phyloP scores from a whole-genome alignment of 2,888 invertebrate species.

The Synergus japonicus region DNA sequence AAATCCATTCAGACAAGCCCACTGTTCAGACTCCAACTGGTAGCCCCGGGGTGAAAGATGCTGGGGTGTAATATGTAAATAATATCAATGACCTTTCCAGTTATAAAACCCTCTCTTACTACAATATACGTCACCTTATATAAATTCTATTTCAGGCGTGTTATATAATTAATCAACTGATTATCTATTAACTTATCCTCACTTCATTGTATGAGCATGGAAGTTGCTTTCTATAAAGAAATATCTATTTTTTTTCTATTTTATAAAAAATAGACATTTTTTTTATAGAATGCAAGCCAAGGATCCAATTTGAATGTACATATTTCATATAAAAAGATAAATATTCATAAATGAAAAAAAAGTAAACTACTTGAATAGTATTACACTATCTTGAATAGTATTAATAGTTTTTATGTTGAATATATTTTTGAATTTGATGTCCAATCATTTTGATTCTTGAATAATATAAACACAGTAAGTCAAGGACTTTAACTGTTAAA shows the following conservation, averaged over 20 bases:
- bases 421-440: no score
- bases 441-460: no score
- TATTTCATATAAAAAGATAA: no score
- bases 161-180: background rate
- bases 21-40: slow-evolving; percentile 28
- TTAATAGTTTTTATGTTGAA: no score
- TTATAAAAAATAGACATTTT: no score
- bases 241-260: no score
- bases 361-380: no score
- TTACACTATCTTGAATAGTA: no score
- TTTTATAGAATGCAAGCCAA: no score
- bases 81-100: slow-evolving; percentile 32
- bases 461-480: no score
- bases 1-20: slow-evolving; percentile 24
- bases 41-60: slow-evolving; percentile 6
- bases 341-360: no score
- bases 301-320: no score
- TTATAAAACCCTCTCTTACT: slow-evolving; percentile 3
- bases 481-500: background rate
- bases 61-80: slow-evolving; percentile 4
- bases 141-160: background rate
- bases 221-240: background rate
- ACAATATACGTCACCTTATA: background rate
- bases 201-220: background rate
- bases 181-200: background rate